A percentile compares a stretch with the other conserved stretches of the same genome.
phyloP scores from a whole-genome alignment of 2,888 invertebrate species.

The Conchocele bisecta region DNA sequence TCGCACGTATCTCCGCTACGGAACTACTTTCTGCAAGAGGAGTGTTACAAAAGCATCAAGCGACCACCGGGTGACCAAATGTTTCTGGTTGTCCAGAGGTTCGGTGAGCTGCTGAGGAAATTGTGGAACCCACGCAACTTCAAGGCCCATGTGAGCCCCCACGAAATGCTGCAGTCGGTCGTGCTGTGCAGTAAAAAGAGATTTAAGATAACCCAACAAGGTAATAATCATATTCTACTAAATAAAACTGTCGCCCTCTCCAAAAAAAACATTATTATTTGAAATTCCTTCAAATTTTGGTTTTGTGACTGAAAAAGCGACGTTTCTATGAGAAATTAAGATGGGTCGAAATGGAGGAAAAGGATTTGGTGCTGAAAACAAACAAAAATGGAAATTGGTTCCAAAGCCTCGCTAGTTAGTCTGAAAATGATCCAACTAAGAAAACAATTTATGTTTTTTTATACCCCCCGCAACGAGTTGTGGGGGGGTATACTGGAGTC shows the following conservation, averaged over 20 bases:
- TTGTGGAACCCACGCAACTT: conserved; percentile 99
- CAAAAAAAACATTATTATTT: no score
- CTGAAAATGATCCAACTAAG: no score
- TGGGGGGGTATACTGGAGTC: no score
- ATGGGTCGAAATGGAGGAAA: no score
- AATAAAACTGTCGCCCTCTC: not conserved
- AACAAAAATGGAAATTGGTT: no score
- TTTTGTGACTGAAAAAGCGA: no score
- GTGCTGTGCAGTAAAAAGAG: conserved; percentile 97
- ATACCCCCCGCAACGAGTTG: no score
- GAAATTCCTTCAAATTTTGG: no score
- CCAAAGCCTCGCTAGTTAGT: no score
- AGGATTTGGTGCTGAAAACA: no score
- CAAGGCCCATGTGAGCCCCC: conserved; percentile 99
- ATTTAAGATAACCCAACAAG: conserved; percentile 99
- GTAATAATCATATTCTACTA: conserved; percentile 82
- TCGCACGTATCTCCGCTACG: conserved; percentile 97
- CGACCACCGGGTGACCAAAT: conserved; percentile 97
- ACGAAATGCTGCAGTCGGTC: conserved; percentile 99
- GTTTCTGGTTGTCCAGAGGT: conserved; percentile 91
- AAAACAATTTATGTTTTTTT: no score
- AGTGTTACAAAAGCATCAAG: conserved; percentile 92
- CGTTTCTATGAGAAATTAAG: no score
- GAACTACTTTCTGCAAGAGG: conserved; percentile 96
- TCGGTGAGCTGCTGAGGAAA: conserved; percentile 97